These are phyloP conservation scores for Endomychus coccineus DNA, from an alignment of 2,888 invertebrate genomes.

Conservation along the genomic window DNA sequence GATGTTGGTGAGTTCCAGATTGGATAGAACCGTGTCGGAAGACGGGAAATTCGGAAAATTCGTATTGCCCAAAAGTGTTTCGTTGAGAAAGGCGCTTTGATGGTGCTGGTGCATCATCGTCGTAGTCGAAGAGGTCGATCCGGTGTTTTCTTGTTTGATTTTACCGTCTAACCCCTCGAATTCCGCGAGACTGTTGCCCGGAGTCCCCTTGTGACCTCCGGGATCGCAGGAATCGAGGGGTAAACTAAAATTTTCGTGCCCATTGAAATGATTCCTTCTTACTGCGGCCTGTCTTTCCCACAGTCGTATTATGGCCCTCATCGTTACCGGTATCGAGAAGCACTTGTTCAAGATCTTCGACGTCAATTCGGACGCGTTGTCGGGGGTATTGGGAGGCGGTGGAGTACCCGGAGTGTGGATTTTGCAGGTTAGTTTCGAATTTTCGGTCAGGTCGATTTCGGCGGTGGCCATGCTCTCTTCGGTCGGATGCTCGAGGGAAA, in stretches of 20 bases:
- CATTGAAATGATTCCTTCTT: slow-evolving; percentile 39
- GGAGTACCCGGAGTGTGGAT: slow-evolving; percentile 57
- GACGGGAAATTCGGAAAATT: slow-evolving; percentile 42
- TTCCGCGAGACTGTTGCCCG: slow-evolving; percentile 43
- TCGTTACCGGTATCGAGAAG: slow-evolving; percentile 87
- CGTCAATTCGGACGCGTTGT: slow-evolving; percentile 49
- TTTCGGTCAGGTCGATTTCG: slow-evolving; percentile 78
- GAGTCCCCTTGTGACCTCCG: slow-evolving; percentile 42
- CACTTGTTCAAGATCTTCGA: slow-evolving; percentile 75
- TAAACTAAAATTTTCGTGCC: slow-evolving; percentile 55
- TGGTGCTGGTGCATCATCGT: slow-evolving; percentile 34
- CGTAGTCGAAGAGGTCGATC: slow-evolving; percentile 13
- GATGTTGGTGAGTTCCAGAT: slow-evolving; percentile 39
- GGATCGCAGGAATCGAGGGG: slow-evolving; percentile 63
- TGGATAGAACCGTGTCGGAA: slow-evolving; percentile 35
- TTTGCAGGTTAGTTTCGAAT: slow-evolving; percentile 69
- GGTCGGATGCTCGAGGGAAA: slow-evolving; percentile 86
- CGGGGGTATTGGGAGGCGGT: slow-evolving; percentile 36
- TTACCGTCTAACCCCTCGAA: slow-evolving; percentile 37
- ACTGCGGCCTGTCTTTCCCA: slow-evolving; percentile 69
- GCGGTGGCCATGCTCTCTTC: slow-evolving; percentile 91
- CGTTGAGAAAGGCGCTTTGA: slow-evolving; percentile 40
- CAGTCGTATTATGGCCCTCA: slow-evolving; percentile 76
- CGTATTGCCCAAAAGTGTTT: slow-evolving; percentile 37
- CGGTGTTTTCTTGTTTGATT: slow-evolving; percentile 40